These are phyloP conservation scores for Dorcus parallelipipedus DNA, from an alignment of 2,888 invertebrate species.

Conservation along the genomic window DNA sequence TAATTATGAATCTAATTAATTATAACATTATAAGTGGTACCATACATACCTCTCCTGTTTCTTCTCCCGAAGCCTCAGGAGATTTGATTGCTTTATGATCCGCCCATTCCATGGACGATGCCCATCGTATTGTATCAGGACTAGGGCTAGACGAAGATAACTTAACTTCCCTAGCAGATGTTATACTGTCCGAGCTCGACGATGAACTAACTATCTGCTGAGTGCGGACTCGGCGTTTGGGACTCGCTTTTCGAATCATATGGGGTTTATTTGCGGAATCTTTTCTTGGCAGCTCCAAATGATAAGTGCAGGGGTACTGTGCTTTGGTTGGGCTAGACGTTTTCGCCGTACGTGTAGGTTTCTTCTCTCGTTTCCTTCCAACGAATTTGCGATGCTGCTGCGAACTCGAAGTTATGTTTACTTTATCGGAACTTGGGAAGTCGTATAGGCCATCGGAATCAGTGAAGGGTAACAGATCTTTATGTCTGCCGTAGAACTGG, in stretches of 20 bases:
- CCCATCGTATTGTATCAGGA: conserved; percentile 47
- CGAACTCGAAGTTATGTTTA: conserved; percentile 46
- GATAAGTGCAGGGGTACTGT: conserved; percentile 53
- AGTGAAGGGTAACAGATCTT: conserved; percentile 63
- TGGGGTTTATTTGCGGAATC: conserved; percentile 38
- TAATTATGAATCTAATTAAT: too few relatives aligned
- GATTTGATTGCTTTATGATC: conserved; percentile 40
- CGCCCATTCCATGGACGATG: conserved; percentile 45
- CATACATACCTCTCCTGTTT: conserved; percentile 51
- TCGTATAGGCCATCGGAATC: conserved; percentile 79
- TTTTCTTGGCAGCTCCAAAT: conserved; percentile 60
- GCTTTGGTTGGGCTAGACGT: conserved; percentile 56
- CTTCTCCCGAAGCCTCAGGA: conserved; percentile 51
- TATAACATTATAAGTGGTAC: neutral
- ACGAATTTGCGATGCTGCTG: conserved; percentile 61
- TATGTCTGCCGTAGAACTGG: conserved; percentile 67
- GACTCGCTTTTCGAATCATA: conserved; percentile 54
- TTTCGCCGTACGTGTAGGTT: conserved; percentile 51
- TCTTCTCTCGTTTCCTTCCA: conserved; percentile 61
- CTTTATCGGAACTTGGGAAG: conserved; percentile 72
- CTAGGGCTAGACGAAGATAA: conserved; percentile 48
- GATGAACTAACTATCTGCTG: conserved; percentile 57
- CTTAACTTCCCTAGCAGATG: conserved; percentile 50
- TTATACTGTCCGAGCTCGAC: conserved; percentile 60
- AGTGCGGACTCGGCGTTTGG: conserved; percentile 56